Percentiles rank a stretch among this genome's conserved stretches.
phyloP scores from a whole-genome alignment of 2,888 invertebrate species.

The Nowickia ferox region DNA sequence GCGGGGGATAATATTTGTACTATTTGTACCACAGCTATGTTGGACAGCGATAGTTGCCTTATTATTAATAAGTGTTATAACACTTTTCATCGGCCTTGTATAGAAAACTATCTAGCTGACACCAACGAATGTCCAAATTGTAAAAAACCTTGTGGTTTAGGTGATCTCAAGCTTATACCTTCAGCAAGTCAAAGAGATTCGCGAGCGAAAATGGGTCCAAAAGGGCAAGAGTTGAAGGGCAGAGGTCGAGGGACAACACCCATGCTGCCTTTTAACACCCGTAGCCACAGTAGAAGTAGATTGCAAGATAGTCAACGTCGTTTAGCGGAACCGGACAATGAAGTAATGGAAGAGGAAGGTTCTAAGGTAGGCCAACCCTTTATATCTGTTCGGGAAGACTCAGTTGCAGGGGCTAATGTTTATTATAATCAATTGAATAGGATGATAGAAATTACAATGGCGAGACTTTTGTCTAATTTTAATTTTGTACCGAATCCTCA shows the following conservation, averaged over 20 bases:
- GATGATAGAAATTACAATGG: constrained; percentile 9
- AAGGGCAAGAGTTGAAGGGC: neutral
- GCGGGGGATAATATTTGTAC: neutral
- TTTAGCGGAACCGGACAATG: neutral
- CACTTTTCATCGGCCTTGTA: constrained; percentile 13
- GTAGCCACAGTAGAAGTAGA: neutral
- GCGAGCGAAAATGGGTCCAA: neutral
- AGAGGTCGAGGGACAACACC: neutral
- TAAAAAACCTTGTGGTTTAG: neutral
- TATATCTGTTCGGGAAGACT: neutral
- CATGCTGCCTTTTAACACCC: neutral
- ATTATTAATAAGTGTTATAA: constrained; percentile 2
- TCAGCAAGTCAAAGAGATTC: neutral
- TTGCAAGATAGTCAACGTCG: neutral
- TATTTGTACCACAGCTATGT: neutral
- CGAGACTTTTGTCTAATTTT: constrained; percentile 7
- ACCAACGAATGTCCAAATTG: constrained; percentile 15
- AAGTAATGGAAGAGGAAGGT: neutral
- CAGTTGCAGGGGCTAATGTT: neutral
- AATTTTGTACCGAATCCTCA: neutral
- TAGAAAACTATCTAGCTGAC: constrained; percentile 15
- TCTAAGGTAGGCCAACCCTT: neutral
- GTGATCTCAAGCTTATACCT: neutral
- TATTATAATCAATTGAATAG: neutral
- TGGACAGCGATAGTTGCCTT: neutral